phyloP scores from a whole-genome alignment of 2,113 vertebrate genomes.

The Lasiurus cinereus region DNA sequence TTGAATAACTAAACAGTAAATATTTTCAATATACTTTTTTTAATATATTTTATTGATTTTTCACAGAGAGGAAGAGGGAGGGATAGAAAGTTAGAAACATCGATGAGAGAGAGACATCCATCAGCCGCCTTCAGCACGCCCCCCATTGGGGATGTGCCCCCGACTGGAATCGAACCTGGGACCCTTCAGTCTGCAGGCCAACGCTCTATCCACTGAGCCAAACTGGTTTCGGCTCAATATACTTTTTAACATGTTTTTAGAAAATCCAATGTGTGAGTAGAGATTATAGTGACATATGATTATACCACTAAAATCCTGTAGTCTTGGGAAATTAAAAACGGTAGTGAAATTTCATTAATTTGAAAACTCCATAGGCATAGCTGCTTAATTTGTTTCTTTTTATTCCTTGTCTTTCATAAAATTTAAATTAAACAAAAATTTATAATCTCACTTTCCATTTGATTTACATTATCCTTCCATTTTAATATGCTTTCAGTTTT shows the following conservation, averaged over 20 bases:
- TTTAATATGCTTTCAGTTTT: not conserved
- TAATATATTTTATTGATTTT: no score
- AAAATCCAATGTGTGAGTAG: not conserved
- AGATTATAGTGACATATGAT: not conserved
- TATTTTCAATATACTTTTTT: not conserved
- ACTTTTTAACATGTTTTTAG: slow-evolving; percentile 23
- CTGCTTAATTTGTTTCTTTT: not conserved
- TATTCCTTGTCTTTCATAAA: not conserved
- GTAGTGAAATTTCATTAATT: not conserved
- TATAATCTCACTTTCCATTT: not conserved
- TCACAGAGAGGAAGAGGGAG: no score
- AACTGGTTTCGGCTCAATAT: no score
- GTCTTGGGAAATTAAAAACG: not conserved
- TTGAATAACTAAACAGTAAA: slow-evolving; percentile 33
- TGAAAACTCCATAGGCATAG: slow-evolving; percentile 41
- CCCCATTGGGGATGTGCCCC: no score
- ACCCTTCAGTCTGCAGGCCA: no score
- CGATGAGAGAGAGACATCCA: no score
- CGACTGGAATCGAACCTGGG: no score
- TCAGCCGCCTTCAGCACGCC: no score
- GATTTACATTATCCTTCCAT: slow-evolving; percentile 3
- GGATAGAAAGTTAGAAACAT: no score
- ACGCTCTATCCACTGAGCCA: no score
- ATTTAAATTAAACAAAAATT: slow-evolving; percentile 23
- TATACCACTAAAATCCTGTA: not conserved